Percentiles rank a stretch among this genome's conserved stretches.
Evolutionary conservation across 2,888 invertebrate species (phyloP).

Genomic region (Diabrotica balteata): DNA sequence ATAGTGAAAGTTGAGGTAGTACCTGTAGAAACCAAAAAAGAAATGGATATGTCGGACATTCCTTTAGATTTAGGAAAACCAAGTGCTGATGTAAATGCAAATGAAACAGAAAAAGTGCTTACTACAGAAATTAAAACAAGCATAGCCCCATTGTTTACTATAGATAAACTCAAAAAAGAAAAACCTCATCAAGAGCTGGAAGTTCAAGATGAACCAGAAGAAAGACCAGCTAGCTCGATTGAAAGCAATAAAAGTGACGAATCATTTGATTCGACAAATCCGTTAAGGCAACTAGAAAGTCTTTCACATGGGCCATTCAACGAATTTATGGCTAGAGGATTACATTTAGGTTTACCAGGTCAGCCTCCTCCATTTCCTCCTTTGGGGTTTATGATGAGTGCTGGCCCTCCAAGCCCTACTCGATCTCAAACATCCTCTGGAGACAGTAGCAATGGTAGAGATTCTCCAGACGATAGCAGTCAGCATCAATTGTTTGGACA

Average conservation of each 20-base stretch:
- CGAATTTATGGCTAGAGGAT: conserved; percentile 60
- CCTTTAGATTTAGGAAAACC: conserved; percentile 61
- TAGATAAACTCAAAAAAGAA: conserved; percentile 59
- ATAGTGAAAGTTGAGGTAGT: conserved; percentile 37
- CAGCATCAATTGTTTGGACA: conserved; percentile 74
- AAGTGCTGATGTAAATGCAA: conserved; percentile 59
- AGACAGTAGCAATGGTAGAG: conserved; percentile 64
- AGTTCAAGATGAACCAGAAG: conserved; percentile 57
- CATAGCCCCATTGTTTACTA: conserved; percentile 57
- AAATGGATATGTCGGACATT: conserved; percentile 46
- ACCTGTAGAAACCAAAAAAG: conserved; percentile 39
- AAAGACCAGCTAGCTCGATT: conserved; percentile 63
- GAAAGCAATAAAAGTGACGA: conserved; percentile 67
- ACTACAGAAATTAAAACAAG: conserved; percentile 58
- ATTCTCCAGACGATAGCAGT: conserved; percentile 66
- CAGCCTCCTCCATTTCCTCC: conserved; percentile 59
- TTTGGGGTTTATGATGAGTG: conserved; percentile 62
- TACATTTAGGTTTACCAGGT: conserved; percentile 57
- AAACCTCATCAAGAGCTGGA: conserved; percentile 51
- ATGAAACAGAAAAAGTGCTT: conserved; percentile 55
- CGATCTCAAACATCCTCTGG: conserved; percentile 70
- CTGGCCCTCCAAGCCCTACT: conserved; percentile 68
- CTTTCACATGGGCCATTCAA: conserved; percentile 81
- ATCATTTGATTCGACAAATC: conserved; percentile 71
- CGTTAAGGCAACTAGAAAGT: conserved; percentile 79